Evolutionary conservation across 2,888 invertebrate genomes (phyloP), one percentile per base, ranked within the genome.

Genomic region (Pachydiplax longipennis): DNA sequence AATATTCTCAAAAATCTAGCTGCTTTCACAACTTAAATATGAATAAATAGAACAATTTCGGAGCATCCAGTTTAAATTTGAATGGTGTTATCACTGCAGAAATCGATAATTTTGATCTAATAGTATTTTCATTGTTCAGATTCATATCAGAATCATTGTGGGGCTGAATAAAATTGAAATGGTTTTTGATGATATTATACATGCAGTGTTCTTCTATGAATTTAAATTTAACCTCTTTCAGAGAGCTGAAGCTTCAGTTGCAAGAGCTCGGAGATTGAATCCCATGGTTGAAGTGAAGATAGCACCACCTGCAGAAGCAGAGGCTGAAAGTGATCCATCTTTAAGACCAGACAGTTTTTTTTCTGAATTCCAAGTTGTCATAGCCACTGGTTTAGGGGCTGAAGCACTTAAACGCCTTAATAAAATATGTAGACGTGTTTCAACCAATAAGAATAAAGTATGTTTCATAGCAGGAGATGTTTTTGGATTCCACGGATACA

Each of bases 401-500:
- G 95, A 96, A 37, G 96, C 97, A 92, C 94, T 98, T 90, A 94
- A 97, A 90, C 96, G 96, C 91, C 96, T 99, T 61, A 97, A 98
- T 94, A 95, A 96, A 53, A 95, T 96, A 81, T 98, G 98, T 93
- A 95, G 97, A 18, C 95, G 96, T 90, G 87, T 37, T 4, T 87
- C 87, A 3, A 61, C 87, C 8, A 65, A 61, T 5, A 87, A 61
- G 53, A 95, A 95, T 90, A 96, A 96, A 81, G 95, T 97, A 37
- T 97, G 98, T 93, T 98, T 99, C 93, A 97, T 98, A 92, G 97
- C 97, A 92, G 98, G 98, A 0, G 98, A 98, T 94, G 98, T 98
- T 18, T 98, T 97, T 96, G 99, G 99, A 81, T 97, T 97, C 95
- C 97, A 97, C 94, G 99, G 99, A 0, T 99, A 96, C 94, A 96